Evolutionary conservation across 92 coral and sea anemone genomes (phyloP).

Genomic region (Epizoanthus illoricatus): DNA sequence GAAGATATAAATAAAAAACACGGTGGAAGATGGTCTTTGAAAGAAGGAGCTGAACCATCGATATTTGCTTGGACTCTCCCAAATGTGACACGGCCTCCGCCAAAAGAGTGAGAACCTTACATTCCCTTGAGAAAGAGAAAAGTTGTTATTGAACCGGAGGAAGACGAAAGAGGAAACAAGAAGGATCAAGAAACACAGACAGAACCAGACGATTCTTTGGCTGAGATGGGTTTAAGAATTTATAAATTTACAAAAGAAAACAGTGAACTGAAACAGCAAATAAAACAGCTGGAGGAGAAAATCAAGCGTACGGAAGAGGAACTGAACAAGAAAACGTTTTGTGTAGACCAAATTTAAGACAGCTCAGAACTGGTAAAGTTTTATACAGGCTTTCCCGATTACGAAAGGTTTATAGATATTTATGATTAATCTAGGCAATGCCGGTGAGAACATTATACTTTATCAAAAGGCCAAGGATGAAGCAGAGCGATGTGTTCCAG

Average conservation of each 20-base stretch:
- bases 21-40: conserved; percentile 15
- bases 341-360: background rate
- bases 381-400: conserved; percentile 25
- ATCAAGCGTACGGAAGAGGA: too few relatives aligned
- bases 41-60: background rate
- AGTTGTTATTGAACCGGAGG: too few relatives aligned
- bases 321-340: too few relatives aligned
- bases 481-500: conserved; percentile 8
- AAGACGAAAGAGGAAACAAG: background rate
- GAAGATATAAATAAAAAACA: background rate
- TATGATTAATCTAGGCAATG: conserved; percentile 18
- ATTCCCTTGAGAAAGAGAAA: too few relatives aligned
- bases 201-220: background rate
- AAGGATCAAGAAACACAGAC: conserved; percentile 2
- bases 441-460: conserved; percentile 1
- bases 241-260: conserved; percentile 1
- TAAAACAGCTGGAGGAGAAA: too few relatives aligned
- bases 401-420: background rate
- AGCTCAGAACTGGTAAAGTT: conserved; percentile 7
- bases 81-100: too few relatives aligned
- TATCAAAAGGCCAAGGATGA: conserved; percentile 2
- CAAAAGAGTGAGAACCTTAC: too few relatives aligned
- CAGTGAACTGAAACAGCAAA: background rate
- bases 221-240: background rate
- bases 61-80: conserved; percentile 9